phyloP scores from a whole-genome alignment of 2,888 invertebrate species.

The Dasysyrphus albostriatus region DNA sequence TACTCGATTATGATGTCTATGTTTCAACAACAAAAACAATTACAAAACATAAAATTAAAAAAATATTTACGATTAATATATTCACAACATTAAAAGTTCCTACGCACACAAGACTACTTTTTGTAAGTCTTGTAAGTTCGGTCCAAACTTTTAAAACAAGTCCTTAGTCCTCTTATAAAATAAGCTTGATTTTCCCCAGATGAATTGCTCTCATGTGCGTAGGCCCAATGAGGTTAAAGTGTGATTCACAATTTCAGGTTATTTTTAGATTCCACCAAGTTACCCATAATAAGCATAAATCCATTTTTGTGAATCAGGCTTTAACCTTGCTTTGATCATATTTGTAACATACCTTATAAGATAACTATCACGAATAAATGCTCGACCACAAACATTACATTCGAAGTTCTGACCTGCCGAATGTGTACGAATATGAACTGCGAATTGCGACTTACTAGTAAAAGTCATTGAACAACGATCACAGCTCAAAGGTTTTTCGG shows the following conservation, averaged over 20 bases:
- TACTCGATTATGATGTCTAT: conserved; percentile 89
- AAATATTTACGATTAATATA: too few relatives aligned
- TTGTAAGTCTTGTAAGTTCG: background rate
- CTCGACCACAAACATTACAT: conserved; percentile 90
- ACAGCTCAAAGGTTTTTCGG: conserved; percentile 90
- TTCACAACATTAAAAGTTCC: background rate
- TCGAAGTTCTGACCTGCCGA: conserved; percentile 89
- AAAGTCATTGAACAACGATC: conserved; percentile 90
- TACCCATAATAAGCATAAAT: background rate
- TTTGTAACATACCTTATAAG: conserved; percentile 86
- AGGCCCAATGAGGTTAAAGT: background rate
- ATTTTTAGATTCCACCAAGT: background rate
- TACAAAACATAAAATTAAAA: too few relatives aligned
- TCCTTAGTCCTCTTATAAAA: too few relatives aligned
- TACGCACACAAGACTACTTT: background rate
- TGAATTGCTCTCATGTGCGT: background rate
- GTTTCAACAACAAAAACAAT: conserved; percentile 3
- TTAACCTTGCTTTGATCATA: background rate
- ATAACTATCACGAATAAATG: conserved; percentile 91
- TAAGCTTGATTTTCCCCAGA: background rate
- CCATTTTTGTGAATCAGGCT: background rate
- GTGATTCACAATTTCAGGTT: background rate
- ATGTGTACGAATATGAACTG: conserved; percentile 90
- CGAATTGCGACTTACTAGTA: conserved; percentile 90
- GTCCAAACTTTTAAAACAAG: too few relatives aligned